Evolutionary conservation across 2,113 vertebrate species (phyloP), one percentile per base, ranked within the genome.

Genomic region (Trematomus loennbergii): DNA sequence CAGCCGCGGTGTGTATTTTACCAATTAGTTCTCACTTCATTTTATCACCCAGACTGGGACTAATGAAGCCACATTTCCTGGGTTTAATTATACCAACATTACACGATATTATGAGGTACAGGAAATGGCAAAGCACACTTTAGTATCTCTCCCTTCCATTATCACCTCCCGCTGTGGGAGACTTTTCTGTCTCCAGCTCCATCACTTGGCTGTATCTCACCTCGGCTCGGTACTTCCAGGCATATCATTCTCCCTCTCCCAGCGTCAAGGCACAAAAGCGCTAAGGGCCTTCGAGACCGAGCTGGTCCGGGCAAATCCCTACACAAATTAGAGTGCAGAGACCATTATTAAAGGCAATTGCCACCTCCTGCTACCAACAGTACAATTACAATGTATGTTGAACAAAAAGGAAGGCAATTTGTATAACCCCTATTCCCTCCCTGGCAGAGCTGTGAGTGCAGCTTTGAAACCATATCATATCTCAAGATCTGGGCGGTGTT

Each of bases 281-380:
- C 88, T 86, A 87, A 84, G 80, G 79, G 81, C 80, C 81, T 68
- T 17, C 36, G 81, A 92, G 86, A 91, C 74, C 20, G 75, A 55
- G 58, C 75, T 54, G 78, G 78, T 81, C 76, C 45, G 25, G 67
- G 75, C 76, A 92, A 89, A 92, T 91, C 87, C 87, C 90, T 54
- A 52, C 72, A 75, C 91, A 92, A 89, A 93, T 93, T 93, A 91
- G 58, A 88, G 52, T 68, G 80, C 83, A 79, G 80, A 85, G 85
- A 86, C 85, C 83, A 82, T 93, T 92, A 93, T 93, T 92, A 90
- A 82, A 92, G 83, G 73, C 87, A 78, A 79, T 84, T 81, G 75
- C 62, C 70, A 55, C 70, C 72, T 78, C 66, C 67, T 78, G 68
- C 73, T 90, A 82, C 79, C 78, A 88, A 88, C 82, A 87, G 84